Conservation (phyloP, 53 echinoderm and acorn worm species). For the Hippasteria phrygiana region DNA sequence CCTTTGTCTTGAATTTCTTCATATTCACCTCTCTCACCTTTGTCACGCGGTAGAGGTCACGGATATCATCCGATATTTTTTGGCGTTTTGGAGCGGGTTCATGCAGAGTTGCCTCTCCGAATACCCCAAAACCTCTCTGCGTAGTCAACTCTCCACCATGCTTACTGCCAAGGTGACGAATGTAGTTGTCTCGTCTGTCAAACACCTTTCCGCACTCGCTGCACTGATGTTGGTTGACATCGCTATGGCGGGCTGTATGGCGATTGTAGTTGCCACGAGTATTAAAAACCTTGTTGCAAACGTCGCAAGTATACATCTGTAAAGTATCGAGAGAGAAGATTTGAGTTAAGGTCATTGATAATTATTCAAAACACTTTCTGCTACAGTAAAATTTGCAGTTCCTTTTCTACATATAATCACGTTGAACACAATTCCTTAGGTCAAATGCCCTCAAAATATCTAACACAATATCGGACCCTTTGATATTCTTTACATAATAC, state of each 20-base stretch:
- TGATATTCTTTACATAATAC: too few species aligned
- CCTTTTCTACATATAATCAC: too few species aligned
- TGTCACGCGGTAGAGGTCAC: constrained; percentile 23
- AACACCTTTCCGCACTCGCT: constrained; percentile 40
- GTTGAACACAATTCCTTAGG: too few species aligned
- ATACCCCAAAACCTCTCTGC: constrained; percentile 7
- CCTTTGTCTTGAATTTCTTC: constrained; percentile 38
- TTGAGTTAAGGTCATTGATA: constrained; percentile 10
- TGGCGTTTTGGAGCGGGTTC: constrained; percentile 42
- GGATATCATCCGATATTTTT: background rate
- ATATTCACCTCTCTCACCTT: background rate
- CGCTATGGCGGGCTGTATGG: background rate
- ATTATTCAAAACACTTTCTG: too few species aligned
- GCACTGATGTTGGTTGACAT: constrained; percentile 47
- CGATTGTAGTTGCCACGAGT: constrained; percentile 44
- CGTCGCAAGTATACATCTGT: constrained; percentile 22
- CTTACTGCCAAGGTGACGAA: constrained; percentile 25
- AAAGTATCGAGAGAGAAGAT: background rate
- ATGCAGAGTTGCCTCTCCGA: background rate
- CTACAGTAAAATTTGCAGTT: too few species aligned
- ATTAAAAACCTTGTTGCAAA: background rate
- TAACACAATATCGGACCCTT: too few species aligned
- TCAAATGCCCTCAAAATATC: too few species aligned
- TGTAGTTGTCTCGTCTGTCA: constrained; percentile 38
- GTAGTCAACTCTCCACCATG: background rate